phyloP scores from a whole-genome alignment of 2,888 invertebrate genomes.

The Alcis repandata region DNA sequence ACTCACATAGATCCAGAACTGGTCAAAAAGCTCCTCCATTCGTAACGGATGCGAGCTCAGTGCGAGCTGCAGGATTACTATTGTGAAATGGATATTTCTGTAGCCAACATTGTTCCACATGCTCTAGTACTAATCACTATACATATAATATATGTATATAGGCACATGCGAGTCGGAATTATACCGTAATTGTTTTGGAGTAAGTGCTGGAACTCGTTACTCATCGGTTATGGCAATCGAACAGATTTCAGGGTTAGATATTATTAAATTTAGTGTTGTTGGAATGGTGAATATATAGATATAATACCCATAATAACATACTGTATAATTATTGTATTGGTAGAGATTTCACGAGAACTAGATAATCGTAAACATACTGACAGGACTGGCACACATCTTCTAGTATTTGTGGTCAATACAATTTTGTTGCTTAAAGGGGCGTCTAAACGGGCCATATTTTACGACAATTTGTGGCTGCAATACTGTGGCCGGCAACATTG shows the following conservation, averaged over 20 bases:
- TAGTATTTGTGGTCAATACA: no score
- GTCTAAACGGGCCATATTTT: no score
- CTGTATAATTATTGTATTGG: no score
- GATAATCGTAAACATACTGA: no score
- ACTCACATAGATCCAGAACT: slow-evolving; percentile 37
- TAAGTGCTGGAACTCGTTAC: slow-evolving; percentile 35
- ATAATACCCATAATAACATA: no score
- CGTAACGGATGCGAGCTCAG: slow-evolving; percentile 11
- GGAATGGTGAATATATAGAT: not conserved
- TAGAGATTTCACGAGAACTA: no score
- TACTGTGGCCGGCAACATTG: no score
- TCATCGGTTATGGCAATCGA: slow-evolving; percentile 32
- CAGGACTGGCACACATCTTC: no score
- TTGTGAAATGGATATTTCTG: slow-evolving; percentile 46
- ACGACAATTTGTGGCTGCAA: no score
- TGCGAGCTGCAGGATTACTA: slow-evolving; percentile 38
- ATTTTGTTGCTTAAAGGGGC: no score
- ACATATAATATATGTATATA: slow-evolving; percentile 4
- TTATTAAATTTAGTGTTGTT: slow-evolving; percentile 19
- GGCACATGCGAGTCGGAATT: slow-evolving; percentile 6
- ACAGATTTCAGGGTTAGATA: slow-evolving; percentile 30
- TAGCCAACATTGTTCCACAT: slow-evolving; percentile 43
- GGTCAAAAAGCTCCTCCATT: slow-evolving; percentile 43
- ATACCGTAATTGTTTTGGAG: slow-evolving; percentile 31
- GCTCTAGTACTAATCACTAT: slow-evolving; percentile 19